Percentiles rank a stretch among this genome's conserved stretches.
These are phyloP conservation scores for Anser brachyrhynchus DNA, from an alignment of 2,113 vertebrate genomes.

Conservation along the genomic window DNA sequence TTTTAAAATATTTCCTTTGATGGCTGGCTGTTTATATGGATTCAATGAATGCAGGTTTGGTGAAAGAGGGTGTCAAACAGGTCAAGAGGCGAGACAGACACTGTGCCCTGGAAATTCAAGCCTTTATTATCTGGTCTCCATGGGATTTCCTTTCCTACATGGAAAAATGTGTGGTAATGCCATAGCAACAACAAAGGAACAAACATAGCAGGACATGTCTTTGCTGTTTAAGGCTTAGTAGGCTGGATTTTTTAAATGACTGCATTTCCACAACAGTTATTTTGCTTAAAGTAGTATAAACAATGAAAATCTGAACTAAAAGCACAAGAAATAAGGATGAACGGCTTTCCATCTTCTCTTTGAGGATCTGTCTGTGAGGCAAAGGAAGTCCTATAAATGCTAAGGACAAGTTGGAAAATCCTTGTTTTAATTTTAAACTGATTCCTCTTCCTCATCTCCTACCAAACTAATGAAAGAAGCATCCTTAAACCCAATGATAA, in stretches of 20 bases:
- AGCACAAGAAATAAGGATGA: constrained; percentile 23
- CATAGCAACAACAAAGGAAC: constrained; percentile 63
- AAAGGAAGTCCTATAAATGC: constrained; percentile 47
- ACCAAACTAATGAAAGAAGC: neutral
- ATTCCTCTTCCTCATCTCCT: neutral
- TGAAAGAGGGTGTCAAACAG: constrained; percentile 79
- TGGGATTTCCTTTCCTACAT: constrained; percentile 73
- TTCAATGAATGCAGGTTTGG: constrained; percentile 17
- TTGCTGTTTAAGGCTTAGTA: constrained; percentile 22
- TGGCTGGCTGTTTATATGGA: constrained; percentile 53
- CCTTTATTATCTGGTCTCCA: constrained; percentile 83
- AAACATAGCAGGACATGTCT: constrained; percentile 33
- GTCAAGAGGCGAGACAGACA: constrained; percentile 79
- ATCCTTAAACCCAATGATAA: neutral
- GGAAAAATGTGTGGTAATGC: constrained; percentile 80
- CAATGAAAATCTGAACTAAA: constrained; percentile 43
- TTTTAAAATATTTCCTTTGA: constrained; percentile 41
- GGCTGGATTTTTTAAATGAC: constrained; percentile 32
- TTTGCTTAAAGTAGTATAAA: constrained; percentile 46
- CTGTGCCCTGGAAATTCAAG: constrained; percentile 45
- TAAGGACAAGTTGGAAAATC: constrained; percentile 9
- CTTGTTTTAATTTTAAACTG: constrained; percentile 50
- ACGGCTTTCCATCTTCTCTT: constrained; percentile 25
- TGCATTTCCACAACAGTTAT: constrained; percentile 45
- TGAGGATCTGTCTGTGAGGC: constrained; percentile 17